Evolutionary conservation across 2,888 invertebrate genomes (phyloP), one percentile per base, ranked within the genome.

Genomic region (Eupithecia inturbata): DNA sequence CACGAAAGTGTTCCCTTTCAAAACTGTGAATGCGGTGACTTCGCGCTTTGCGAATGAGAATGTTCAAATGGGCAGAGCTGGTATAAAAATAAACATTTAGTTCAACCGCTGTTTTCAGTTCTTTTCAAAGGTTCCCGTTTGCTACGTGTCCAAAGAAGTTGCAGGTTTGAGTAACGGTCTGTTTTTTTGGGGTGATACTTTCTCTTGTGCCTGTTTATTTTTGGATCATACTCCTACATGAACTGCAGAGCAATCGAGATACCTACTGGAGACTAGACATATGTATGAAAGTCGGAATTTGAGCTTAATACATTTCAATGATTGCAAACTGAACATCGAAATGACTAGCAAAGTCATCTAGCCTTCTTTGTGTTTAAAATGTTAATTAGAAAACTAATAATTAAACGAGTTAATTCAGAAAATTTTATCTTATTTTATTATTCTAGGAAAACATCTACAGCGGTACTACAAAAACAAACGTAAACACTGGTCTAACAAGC

Each of bases 1-100:
- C 85, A 82, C 81, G 82, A 84, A 85, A 83, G 82, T 80, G 84
- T 81, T 88, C 88, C 89, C 86, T 88, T 91, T 87, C 86, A 89
- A 77, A 82, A 82, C 80, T 84, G 84, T 87, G 85, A 88, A 88
- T 85, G 85, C 82, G 81, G 84, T 89, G 91, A 91, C 88, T 87
- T 80, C 75, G 89, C 90, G 80, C 82, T 88, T 87, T 84, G 76
- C 80, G 77, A 80, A 86, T 86, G 67, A 45, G 84, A 82, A 81
- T 74, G 74, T 76, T 79, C 69, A 79, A 81, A 80, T 77, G 77
- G 77, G 78, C 80, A 77, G 67, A 76, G 77, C 28, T 75, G 76
- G 79, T 82, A 84, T 82, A 86, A 84, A 86, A 85, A 88, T 84
- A 86, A 85, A 87, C 83, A 86, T 84, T 87, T 80, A 81, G 81